phyloP scores from a whole-genome alignment of 2,888 invertebrate genomes.

The Theodoxus fluviatilis region DNA sequence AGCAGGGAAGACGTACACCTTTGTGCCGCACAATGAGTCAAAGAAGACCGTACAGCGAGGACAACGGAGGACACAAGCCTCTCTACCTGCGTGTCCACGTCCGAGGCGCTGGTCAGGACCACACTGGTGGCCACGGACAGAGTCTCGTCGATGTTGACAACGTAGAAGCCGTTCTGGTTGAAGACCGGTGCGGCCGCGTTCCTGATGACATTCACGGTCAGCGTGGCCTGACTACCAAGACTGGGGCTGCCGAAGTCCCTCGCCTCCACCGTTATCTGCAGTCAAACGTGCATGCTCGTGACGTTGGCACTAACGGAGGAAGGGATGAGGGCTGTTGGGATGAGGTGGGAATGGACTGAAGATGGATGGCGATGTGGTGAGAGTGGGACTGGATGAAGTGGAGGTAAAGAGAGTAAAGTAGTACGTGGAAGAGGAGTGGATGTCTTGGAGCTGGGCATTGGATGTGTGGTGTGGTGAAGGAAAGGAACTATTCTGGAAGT shows the following conservation, averaged over 20 bases:
- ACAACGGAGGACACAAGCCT: neutral
- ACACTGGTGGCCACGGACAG: conserved; percentile 33
- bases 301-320: too few species aligned
- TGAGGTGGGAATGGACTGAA: too few species aligned
- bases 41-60: neutral
- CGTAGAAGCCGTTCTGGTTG: conserved; percentile 30
- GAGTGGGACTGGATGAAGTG: neutral
- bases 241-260: conserved; percentile 47
- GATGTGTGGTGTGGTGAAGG: too few species aligned
- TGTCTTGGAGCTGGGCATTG: too few species aligned
- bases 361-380: too few species aligned
- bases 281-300: too few species aligned
- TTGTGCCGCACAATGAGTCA: too few species aligned
- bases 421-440: neutral
- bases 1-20: too few species aligned
- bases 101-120: conserved; percentile 40
- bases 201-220: conserved; percentile 41
- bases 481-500: too few species aligned
- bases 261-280: conserved; percentile 41
- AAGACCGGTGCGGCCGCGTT: conserved; percentile 42
- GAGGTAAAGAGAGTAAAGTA: neutral
- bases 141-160: conserved; percentile 36
- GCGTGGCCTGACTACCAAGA: conserved; percentile 30
- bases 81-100: conserved; percentile 42
- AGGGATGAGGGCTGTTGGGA: too few species aligned